phyloP scores from a whole-genome alignment of 2,797 vertebrate species.

The Pantherophis vulpinus region DNA sequence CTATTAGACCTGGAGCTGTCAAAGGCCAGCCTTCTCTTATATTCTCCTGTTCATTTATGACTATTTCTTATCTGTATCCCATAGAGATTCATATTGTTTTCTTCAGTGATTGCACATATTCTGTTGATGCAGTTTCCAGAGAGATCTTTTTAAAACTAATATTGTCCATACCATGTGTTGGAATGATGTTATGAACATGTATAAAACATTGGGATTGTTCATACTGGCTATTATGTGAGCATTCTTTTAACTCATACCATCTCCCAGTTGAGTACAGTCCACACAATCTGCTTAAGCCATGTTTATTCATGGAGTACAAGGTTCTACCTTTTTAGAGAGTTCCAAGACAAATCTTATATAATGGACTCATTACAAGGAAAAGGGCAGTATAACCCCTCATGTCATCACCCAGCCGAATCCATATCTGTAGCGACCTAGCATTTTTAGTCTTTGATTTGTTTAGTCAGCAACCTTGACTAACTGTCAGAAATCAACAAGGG shows the following conservation, averaged over 20 bases:
- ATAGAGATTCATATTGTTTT: not conserved
- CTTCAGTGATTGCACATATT: not conserved
- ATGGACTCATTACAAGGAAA: not conserved
- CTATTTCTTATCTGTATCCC: not conserved
- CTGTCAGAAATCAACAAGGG: not conserved
- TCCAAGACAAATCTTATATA: not conserved
- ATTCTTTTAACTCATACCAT: not conserved
- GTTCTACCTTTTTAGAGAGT: not conserved
- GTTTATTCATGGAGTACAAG: not conserved
- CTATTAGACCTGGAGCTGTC: not conserved
- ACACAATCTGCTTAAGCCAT: not conserved
- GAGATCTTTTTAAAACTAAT: not conserved
- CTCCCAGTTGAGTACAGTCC: not conserved
- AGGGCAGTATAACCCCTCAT: not conserved
- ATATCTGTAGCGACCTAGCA: not conserved
- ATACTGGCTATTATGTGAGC: not conserved
- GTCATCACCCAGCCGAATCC: not conserved
- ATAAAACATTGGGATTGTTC: not conserved
- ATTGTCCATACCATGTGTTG: not conserved
- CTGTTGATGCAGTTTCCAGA: not conserved
- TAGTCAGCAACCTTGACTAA: not conserved
- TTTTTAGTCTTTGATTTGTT: not conserved
- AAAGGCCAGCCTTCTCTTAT: not conserved
- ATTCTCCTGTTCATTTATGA: not conserved
- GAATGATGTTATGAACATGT: not conserved